Percentiles rank a stretch among this genome's conserved stretches.
Evolutionary conservation across 2,797 vertebrate genomes (phyloP).

Genomic region (Clarias pachynema): DNA sequence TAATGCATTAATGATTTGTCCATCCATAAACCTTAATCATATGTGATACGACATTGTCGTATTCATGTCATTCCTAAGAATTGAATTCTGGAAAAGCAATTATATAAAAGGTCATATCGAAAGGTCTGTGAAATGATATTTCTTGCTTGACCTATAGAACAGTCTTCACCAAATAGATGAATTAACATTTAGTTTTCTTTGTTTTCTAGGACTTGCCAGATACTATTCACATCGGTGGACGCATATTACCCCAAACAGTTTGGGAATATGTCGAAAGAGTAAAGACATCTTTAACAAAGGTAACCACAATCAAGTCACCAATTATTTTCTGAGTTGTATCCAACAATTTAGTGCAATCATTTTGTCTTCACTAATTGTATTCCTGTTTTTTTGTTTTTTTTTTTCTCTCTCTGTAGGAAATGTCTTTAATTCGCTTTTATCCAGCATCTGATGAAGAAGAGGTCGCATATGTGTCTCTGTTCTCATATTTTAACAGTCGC

Average conservation of each 20-base stretch:
- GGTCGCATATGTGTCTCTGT: constrained; percentile 96
- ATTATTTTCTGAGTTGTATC: not conserved
- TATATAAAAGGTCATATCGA: not conserved
- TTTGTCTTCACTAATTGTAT: not conserved
- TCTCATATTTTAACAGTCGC: constrained; percentile 99
- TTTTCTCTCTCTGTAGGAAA: constrained; percentile 77
- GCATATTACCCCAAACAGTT: constrained; percentile 93
- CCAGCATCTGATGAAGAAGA: constrained; percentile 97
- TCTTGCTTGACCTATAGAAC: not conserved
- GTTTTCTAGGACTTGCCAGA: constrained; percentile 89
- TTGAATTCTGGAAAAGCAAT: not conserved
- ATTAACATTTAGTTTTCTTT: not conserved
- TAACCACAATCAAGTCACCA: constrained; percentile 58
- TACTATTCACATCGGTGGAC: constrained; percentile 93
- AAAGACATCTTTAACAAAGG: constrained; percentile 93
- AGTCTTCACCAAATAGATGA: too few relatives aligned
- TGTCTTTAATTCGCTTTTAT: constrained; percentile 96
- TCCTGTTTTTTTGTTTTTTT: constrained; percentile 51
- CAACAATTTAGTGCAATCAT: not conserved
- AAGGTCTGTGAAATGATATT: not conserved
- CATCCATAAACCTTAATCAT: not conserved
- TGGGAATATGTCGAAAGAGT: constrained; percentile 98
- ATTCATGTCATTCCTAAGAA: not conserved
- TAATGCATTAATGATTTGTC: not conserved
- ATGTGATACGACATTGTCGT: not conserved